Percentiles rank a stretch among this genome's conserved stretches.
Conservation (phyloP, 2,113 vertebrate genomes). For the Brachypteracias leptosomus region DNA sequence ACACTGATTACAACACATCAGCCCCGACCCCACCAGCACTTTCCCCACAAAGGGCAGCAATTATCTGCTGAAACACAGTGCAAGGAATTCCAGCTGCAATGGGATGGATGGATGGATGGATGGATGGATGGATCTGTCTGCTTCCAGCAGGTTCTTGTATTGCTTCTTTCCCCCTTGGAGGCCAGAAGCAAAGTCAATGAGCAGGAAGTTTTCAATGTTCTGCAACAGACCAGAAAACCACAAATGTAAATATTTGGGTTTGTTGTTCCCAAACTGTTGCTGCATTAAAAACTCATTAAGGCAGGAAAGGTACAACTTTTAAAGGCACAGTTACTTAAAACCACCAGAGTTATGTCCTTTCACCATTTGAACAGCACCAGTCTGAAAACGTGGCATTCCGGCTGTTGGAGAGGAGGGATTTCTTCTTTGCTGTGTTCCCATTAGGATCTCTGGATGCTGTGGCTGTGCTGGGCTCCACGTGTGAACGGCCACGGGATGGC, state of each 20-base stretch:
- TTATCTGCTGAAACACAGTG: no score
- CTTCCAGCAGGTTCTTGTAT: not conserved
- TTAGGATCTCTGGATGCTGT: not conserved
- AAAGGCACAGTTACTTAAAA: not conserved
- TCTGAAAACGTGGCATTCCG: not conserved
- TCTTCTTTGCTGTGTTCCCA: not conserved
- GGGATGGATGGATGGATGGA: not conserved
- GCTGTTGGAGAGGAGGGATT: not conserved
- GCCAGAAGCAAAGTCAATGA: not conserved
- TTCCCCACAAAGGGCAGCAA: no score
- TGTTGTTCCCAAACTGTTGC: not conserved
- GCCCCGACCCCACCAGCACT: no score
- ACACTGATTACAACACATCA: no score
- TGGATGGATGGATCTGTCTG: not conserved
- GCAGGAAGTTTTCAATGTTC: not conserved
- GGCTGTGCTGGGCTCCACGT: not conserved
- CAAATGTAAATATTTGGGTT: not conserved
- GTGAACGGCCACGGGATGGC: not conserved
- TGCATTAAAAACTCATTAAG: not conserved
- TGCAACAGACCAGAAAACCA: not conserved
- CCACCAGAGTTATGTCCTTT: not conserved
- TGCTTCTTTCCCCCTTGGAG: not conserved
- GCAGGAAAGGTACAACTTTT: not conserved
- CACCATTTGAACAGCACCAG: not conserved
- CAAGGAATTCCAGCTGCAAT: no score